A percentile compares a stretch with the other conserved stretches of the same genome.
phyloP scores from a whole-genome alignment of 2,888 invertebrate species.

The Heteromyza rotundicornis region DNA sequence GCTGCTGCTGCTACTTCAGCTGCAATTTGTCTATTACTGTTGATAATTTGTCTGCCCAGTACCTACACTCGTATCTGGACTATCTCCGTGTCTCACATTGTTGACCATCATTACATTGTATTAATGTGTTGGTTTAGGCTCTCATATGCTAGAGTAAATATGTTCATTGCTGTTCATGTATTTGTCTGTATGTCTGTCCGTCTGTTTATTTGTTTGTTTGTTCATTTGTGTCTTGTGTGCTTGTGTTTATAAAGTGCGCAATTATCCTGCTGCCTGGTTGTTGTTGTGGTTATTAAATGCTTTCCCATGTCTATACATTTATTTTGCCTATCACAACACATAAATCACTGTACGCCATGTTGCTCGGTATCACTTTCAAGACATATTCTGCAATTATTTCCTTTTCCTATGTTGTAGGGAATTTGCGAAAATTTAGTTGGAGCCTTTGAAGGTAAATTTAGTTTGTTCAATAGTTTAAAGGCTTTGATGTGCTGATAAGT shows the following conservation, averaged over 20 bases:
- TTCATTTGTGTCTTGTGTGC: neutral
- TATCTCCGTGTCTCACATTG: conserved; percentile 26
- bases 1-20: neutral
- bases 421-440: neutral
- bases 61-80: no score
- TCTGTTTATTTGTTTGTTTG: neutral
- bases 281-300: neutral
- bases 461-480: conserved; percentile 28
- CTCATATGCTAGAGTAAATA: neutral
- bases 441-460: no score
- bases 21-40: neutral
- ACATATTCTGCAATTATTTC: conserved; percentile 36
- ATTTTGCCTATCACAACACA: conserved; percentile 17
- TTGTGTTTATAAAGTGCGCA: conserved; percentile 6
- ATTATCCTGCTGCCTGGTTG: conserved; percentile 7
- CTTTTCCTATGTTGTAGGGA: conserved; percentile 9
- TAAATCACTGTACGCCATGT: conserved; percentile 35
- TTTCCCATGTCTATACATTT: conserved; percentile 6
- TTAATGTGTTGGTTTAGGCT: neutral
- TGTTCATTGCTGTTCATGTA: conserved; percentile 2
- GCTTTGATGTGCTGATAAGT: no score
- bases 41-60: conserved; percentile 2
- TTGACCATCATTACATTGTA: neutral
- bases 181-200: neutral
- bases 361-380: conserved; percentile 1